Evolutionary conservation across 2,888 invertebrate species (phyloP).

Genomic region (Linyphia triangularis): DNA sequence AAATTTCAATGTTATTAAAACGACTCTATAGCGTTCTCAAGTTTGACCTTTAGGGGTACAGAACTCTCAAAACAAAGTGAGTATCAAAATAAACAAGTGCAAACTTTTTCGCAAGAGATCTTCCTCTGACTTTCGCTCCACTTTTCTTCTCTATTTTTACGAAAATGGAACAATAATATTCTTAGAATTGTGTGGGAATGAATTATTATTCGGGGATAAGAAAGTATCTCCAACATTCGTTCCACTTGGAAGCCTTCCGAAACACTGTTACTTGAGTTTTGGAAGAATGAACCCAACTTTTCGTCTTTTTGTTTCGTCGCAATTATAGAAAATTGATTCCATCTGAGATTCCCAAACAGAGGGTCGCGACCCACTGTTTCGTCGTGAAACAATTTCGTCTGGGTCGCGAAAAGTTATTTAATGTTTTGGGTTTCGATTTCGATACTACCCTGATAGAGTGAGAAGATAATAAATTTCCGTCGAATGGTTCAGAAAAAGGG

Average conservation of each 20-base stretch:
- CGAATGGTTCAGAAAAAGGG: no score
- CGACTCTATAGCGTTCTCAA: neutral
- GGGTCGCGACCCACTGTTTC: no score
- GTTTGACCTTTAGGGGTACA: neutral
- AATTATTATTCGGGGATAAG: neutral
- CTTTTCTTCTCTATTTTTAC: constrained; percentile 43
- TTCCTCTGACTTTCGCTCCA: neutral
- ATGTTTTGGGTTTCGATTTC: no score
- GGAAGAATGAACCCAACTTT: no score
- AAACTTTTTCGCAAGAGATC: neutral
- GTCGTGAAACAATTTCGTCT: no score
- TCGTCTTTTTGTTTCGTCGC: no score
- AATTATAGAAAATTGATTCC: no score
- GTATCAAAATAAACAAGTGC: neutral
- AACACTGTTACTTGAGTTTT: neutral
- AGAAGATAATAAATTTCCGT: no score
- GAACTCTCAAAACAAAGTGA: neutral
- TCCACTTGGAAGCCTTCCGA: constrained; percentile 12
- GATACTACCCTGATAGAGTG: no score
- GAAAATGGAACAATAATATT: constrained; percentile 61
- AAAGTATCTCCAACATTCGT: neutral
- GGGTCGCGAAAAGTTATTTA: no score
- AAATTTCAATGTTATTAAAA: neutral
- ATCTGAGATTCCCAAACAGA: no score
- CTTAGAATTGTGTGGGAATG: constrained; percentile 23